Evolutionary conservation across 2,888 invertebrate species (phyloP).

Genomic region (Apamea monoglypha): DNA sequence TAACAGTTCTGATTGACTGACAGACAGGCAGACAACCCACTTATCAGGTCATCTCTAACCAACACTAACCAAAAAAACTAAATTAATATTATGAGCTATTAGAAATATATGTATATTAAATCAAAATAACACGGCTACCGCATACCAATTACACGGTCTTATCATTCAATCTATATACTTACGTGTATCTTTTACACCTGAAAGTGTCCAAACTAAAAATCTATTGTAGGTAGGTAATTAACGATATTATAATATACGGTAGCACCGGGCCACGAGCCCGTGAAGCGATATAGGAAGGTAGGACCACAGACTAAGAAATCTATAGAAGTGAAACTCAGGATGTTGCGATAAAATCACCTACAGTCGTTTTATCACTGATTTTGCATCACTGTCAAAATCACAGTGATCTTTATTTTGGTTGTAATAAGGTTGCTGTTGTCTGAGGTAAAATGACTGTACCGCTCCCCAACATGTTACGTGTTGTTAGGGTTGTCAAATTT

Average conservation of each 20-base stretch:
- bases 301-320: conserved; percentile 27
- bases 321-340: conserved; percentile 12
- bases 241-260: conserved; percentile 58
- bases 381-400: neutral
- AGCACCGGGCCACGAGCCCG: conserved; percentile 43
- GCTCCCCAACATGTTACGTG: neutral
- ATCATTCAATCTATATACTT: conserved; percentile 55
- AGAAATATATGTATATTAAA: conserved; percentile 31
- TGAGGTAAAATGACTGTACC: neutral
- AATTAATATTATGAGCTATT: conserved; percentile 16
- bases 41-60: neutral
- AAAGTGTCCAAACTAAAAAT: conserved; percentile 55
- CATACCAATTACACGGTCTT: conserved; percentile 44
- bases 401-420: neutral
- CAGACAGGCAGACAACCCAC: neutral
- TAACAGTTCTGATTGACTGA: neutral
- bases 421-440: neutral
- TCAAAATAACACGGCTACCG: conserved; percentile 37
- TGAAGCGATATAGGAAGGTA: conserved; percentile 54
- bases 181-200: conserved; percentile 47
- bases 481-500: neutral
- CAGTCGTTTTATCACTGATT: neutral
- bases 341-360: neutral
- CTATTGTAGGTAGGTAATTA: conserved; percentile 53
- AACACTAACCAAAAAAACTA: neutral